Evolutionary conservation across 1,140 invertebrate species (phyloP), one percentile per base, ranked within the genome.

Genomic region (Lasioglossum baleicum): DNA sequence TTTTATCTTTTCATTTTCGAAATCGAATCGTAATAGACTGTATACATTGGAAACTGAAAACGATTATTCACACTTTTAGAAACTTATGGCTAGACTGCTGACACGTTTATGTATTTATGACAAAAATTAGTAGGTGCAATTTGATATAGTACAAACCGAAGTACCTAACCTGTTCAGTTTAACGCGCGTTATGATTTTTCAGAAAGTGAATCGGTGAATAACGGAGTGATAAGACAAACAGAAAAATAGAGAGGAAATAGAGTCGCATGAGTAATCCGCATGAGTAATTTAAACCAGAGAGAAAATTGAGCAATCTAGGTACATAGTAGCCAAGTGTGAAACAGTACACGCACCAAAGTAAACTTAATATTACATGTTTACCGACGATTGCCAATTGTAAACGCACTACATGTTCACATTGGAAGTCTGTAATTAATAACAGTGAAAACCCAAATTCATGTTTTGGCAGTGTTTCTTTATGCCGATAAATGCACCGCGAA

Each of bases 191-290:
- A 7, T 11, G 7, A 44, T 10, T 15, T 4, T 51, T 51, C 4
- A 15, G 4, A 15, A 51, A 5, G 5, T 35, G 66, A 31, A 58
- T 73, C 61, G 70, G 40, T 42, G 69, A 72, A 56, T 66, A 73
- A 73, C 7, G 22, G 17, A 56, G 42, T n/a, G 26, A 40, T 40
- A 72, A 26, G 17, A 31, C 10, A 17, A 31, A 31, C n/a, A 6
- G n/a, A 72, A 56, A 51, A 56, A 51, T 68, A 31, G 58, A 71
- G 31, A 11, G 2, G n/a, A 72, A 56, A 51, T 68, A 31, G 44
- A 71, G 31, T 11, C 40, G 31, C 31, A 22, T 22, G 56, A 51
- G 53, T 48, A 63, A 71, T 17, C 44, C 15, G 31, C 61, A 35
- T 48, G 31, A 17, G 26, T 56, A 35, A 26, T 20, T 53, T 22